Evolutionary conservation across 1,140 invertebrate species (phyloP), one percentile per base, ranked within the genome.

Genomic region (Aphis gossypii): DNA sequence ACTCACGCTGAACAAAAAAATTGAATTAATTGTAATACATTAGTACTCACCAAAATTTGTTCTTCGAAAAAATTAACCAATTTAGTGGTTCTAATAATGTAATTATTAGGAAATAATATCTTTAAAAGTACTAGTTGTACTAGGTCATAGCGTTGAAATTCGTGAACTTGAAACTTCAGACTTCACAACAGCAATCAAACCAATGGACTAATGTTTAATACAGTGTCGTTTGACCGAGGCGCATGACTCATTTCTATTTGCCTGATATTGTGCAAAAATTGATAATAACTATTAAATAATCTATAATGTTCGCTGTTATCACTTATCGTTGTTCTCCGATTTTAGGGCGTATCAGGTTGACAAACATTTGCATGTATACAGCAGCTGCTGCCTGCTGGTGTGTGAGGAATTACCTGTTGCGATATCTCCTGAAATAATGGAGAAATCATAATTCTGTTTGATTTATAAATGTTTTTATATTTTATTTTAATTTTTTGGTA

Each of bases 141-240:
- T 76, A 76, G 60, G 60, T 76, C 60, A 76, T 76, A 76, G 30
- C n/a, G 14, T 76, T 51, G 48, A 51, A 18, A 18, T 14, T 51
- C n/a, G 60, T 76, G 60, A 76, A 76, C 60, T 76, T 76, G 60
- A 76, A 76, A 76, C 60, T 76, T 76, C 60, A 76, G 60, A n/a
- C 30, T n/a, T 76, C 60, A 18, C 60, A n/a, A n/a, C n/a, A 18
- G 60, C 30, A 18, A 76, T 76, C 48, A 51, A 18, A 18, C 9
- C 14, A 48, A 14, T 68, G n/a, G 14, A 18, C 3, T 68, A 68
- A n/a, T 14, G n/a, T 68, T 30, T 76, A 35, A 18, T 76, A n/a
- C n/a, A 30, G 2, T 60, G 9, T 60, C 56, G 56, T 76, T 76
- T 76, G 60, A 76, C 60, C n/a, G 5, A n/a, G 0, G 60, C 60